Percentiles rank a stretch among this genome's conserved stretches.
Evolutionary conservation across 2,113 vertebrate genomes (phyloP).

Genomic region (Lates calcarifer): DNA sequence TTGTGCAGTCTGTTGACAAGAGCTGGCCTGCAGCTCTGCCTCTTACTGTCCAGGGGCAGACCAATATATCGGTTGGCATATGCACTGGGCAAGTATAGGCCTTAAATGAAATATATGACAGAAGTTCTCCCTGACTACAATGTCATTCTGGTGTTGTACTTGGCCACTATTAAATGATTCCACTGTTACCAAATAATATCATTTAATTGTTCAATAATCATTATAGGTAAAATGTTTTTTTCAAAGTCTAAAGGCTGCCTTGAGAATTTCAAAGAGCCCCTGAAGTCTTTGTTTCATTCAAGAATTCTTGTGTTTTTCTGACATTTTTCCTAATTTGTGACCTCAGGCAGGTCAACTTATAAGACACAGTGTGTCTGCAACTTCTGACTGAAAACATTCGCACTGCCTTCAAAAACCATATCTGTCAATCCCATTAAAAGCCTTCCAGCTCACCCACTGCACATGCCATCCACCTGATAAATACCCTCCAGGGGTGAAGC

Average conservation of each 20-base stretch:
- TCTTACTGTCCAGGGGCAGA: constrained; percentile 41
- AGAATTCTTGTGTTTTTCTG: constrained; percentile 2
- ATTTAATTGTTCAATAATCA: background rate
- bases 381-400: constrained; percentile 37
- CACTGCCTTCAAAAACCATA: constrained; percentile 25
- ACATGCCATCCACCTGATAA: constrained; percentile 43
- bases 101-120: constrained; percentile 37
- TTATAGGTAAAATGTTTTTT: background rate
- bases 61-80: constrained; percentile 43
- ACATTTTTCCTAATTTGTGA: background rate
- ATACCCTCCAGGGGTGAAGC: constrained; percentile 35
- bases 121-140: constrained; percentile 18
- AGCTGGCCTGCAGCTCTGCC: constrained; percentile 53
- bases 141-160: background rate
- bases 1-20: constrained; percentile 49
- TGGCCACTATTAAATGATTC: background rate
- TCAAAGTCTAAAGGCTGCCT: too few species aligned
- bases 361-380: constrained; percentile 10
- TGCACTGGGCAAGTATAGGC: constrained; percentile 4
- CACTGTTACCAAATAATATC: background rate
- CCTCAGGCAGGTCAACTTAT: constrained; percentile 7
- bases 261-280: background rate
- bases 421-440: constrained; percentile 49
- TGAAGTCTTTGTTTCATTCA: background rate
- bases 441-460: constrained; percentile 40